Evolutionary conservation across 1,140 invertebrate species (phyloP).

Genomic region (Galendromus occidentalis): DNA sequence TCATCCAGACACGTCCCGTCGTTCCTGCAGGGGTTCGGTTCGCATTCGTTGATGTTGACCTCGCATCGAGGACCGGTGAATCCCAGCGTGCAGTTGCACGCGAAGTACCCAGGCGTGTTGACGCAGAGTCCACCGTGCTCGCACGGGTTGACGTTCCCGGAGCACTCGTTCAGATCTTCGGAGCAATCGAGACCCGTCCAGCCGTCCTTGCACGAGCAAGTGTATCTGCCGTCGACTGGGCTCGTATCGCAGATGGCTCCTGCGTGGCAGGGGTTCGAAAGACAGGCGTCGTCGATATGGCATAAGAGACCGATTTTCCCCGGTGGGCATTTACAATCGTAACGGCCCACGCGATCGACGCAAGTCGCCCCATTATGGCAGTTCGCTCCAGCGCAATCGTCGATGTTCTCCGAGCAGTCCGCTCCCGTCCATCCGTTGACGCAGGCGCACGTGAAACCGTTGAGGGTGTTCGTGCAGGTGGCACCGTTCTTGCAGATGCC

Average conservation of each 20-base stretch:
- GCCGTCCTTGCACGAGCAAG: slow-evolving; percentile 74
- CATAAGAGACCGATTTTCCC: slow-evolving; percentile 84
- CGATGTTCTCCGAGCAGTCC: slow-evolving; percentile 76
- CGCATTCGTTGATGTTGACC: slow-evolving; percentile 56
- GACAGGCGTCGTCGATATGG: slow-evolving; percentile 86
- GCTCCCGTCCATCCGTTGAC: slow-evolving; percentile 81
- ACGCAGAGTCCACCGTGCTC: slow-evolving; percentile 44
- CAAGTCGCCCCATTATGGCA: slow-evolving; percentile 95
- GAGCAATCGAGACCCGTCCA: slow-evolving; percentile 78
- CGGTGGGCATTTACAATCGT: slow-evolving; percentile 79
- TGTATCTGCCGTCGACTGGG: slow-evolving; percentile 78
- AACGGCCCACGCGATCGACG: slow-evolving; percentile 77
- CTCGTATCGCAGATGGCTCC: slow-evolving; percentile 86
- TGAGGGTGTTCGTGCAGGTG: slow-evolving; percentile 72
- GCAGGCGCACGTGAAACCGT: slow-evolving; percentile 83
- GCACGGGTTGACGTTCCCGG: slow-evolving; percentile 23
- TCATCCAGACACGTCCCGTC: slow-evolving; percentile 82
- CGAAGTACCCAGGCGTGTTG: slow-evolving; percentile 78
- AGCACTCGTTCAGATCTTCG: slow-evolving; percentile 82
- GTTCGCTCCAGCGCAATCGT: slow-evolving; percentile 72
- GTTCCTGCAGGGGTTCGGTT: slow-evolving; percentile 79
- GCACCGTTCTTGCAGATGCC: slow-evolving; percentile 79
- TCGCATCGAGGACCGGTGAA: slow-evolving; percentile 78
- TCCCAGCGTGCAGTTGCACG: slow-evolving; percentile 72
- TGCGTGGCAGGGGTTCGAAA: slow-evolving; percentile 81